Evolutionary conservation across 2,797 vertebrate species (phyloP).

Genomic region (Borostomias antarcticus): DNA sequence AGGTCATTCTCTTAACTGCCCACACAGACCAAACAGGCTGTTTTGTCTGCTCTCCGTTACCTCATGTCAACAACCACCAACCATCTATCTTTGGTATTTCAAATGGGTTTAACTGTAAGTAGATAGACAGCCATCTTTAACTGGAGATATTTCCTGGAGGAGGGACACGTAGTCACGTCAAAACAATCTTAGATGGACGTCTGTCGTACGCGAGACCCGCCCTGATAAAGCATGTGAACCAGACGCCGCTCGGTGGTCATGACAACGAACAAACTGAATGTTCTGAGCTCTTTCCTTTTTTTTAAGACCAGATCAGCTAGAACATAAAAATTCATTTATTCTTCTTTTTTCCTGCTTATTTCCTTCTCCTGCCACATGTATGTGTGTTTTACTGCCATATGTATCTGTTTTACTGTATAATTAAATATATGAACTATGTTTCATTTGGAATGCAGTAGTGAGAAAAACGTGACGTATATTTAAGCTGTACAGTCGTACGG

Average conservation of each 20-base stretch:
- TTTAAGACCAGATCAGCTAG: too few species aligned
- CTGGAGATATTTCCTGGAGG: not conserved
- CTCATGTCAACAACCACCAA: too few species aligned
- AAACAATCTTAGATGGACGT: too few species aligned
- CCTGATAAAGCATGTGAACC: not conserved
- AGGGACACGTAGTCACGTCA: not conserved
- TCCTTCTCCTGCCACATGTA: conserved; percentile 32
- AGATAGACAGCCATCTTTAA: not conserved
- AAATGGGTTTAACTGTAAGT: not conserved
- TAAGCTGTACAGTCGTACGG: not conserved
- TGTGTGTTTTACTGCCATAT: conserved; percentile 6
- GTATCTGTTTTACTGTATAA: too few species aligned
- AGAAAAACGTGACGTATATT: not conserved
- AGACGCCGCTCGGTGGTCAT: not conserved
- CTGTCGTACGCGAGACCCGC: not conserved
- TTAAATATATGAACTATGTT: too few species aligned
- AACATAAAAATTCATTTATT: too few species aligned
- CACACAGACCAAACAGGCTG: not conserved
- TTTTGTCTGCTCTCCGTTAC: not conserved
- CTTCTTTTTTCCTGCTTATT: too few species aligned
- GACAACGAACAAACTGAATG: conserved; percentile 27
- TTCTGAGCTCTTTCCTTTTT: conserved; percentile 48
- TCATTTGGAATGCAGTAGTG: not conserved
- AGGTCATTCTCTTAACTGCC: not conserved
- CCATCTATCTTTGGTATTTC: too few species aligned